A percentile compares a stretch with the other conserved stretches of the same genome.
phyloP scores from a whole-genome alignment of 2,113 vertebrate genomes.

The Perognathus longimembris region DNA sequence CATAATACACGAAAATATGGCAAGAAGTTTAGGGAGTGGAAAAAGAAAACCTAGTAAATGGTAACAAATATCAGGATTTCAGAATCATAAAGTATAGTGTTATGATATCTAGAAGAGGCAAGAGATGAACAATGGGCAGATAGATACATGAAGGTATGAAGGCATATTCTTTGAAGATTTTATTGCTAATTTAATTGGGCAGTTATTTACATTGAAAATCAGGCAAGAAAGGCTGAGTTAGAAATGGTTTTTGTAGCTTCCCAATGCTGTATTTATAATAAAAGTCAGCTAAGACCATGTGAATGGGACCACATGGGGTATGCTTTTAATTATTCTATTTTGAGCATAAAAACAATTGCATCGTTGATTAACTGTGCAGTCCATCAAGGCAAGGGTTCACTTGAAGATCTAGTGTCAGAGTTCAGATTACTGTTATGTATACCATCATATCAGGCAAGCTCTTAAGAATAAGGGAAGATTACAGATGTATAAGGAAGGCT shows the following conservation, averaged over 20 bases:
- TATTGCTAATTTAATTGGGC: not conserved
- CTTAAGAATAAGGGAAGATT: slow-evolving; percentile 1
- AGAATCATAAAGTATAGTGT: not conserved
- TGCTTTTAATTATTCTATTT: not conserved
- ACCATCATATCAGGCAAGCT: not conserved
- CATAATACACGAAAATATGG: not conserved
- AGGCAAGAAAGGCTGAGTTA: not conserved
- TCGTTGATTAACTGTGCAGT: not conserved
- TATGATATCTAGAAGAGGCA: not conserved
- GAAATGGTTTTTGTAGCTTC: not conserved
- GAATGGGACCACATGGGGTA: not conserved
- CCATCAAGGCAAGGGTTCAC: not conserved
- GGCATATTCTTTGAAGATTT: not conserved
- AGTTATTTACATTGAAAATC: not conserved
- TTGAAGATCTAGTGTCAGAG: not conserved
- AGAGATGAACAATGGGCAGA: not conserved
- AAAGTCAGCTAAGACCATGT: not conserved
- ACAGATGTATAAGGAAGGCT: slow-evolving; percentile 33
- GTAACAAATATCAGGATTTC: not conserved
- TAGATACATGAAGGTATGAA: not conserved
- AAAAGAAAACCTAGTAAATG: not conserved
- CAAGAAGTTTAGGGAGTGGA: not conserved
- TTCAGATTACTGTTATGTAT: not conserved
- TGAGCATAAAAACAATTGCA: not conserved
- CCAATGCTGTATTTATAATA: accelerated